Base-by-base conservation (phyloP, 1,140 invertebrate genomes). In the Portunus trituberculatus region DNA sequence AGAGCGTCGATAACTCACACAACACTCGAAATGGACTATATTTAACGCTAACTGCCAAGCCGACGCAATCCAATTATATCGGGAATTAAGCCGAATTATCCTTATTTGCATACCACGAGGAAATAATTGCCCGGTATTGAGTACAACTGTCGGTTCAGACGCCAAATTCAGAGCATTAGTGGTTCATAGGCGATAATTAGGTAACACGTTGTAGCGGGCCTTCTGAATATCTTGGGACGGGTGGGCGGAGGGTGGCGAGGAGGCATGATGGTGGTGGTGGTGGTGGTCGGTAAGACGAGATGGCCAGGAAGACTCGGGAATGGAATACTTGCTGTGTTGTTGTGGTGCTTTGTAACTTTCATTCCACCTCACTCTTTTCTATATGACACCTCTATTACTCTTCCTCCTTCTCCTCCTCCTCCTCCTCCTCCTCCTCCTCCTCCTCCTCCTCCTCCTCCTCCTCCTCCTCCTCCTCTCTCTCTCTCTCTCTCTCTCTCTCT, bases 11-110 rank as follows among this genome's bases (percentile, higher is more conserved):
- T 76, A 76, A n/a, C 67, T 76, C 67, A n/a, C 67, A n/a, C 67
- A 76, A 76, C 67, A 76, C 67, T 76, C 67, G 67, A n/a, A 76
- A 76, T 76, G 67, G 67, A 76, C 67, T 76, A 76, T 76, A 76
- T 76, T 76, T 76, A 76, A 76, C 67, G 67, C 67, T 76, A 76
- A 76, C 67, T 76, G 67, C 67, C 67, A 76, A 76, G 67, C 67
- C 67, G 67, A 76, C 67, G 67, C 67, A n/a, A 76, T 76, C 67
- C 67, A 76, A 76, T 76, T 76, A 76, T 76, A 76, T 76, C 67
- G 67, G 67, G 67, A 76, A 76, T 76, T 76, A 76, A 76, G 67
- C 67, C 67, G 67, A 76, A 76, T 76, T 76, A 76, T 76, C 67
- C 67, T 76, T n/a, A 76, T 76, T 76, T 76, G 67, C 67, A 76